Percentiles rank a stretch among this genome's conserved stretches.
Evolutionary conservation across 2,113 vertebrate species (phyloP).

Genomic region (Sphyrna mokarran): DNA sequence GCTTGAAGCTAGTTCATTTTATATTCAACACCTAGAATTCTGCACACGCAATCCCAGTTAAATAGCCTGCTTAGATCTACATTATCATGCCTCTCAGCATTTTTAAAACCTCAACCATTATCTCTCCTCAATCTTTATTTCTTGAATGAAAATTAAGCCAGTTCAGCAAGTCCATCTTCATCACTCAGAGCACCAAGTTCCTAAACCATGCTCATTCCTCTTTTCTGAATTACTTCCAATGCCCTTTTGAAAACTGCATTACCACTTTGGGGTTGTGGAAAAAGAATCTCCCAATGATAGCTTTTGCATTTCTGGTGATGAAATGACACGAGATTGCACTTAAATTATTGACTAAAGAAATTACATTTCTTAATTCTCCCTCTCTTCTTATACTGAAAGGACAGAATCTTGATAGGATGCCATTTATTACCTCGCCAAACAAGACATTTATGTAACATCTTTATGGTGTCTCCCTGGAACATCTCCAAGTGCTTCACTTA

Average conservation of each 20-base stretch:
- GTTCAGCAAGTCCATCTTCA: neutral
- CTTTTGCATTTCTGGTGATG: neutral
- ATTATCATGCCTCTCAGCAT: neutral
- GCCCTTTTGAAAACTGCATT: neutral
- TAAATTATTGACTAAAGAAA: neutral
- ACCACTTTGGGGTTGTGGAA: neutral
- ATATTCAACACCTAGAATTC: neutral
- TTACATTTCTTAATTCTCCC: neutral
- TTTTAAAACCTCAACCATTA: neutral
- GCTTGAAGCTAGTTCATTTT: neutral
- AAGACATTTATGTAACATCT: neutral
- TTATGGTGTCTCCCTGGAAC: neutral
- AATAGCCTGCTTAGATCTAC: neutral
- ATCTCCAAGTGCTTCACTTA: neutral
- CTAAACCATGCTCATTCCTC: neutral
- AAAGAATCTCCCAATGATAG: neutral
- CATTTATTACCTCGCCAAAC: neutral
- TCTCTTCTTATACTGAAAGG: neutral
- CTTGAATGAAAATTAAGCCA: neutral
- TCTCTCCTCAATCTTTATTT: neutral
- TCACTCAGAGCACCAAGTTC: neutral
- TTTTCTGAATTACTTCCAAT: neutral
- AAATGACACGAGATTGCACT: neutral
- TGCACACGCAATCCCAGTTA: neutral
- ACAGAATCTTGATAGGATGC: neutral